Conservation (phyloP, 1,140 invertebrate genomes). For the Brachionus rubens region DNA sequence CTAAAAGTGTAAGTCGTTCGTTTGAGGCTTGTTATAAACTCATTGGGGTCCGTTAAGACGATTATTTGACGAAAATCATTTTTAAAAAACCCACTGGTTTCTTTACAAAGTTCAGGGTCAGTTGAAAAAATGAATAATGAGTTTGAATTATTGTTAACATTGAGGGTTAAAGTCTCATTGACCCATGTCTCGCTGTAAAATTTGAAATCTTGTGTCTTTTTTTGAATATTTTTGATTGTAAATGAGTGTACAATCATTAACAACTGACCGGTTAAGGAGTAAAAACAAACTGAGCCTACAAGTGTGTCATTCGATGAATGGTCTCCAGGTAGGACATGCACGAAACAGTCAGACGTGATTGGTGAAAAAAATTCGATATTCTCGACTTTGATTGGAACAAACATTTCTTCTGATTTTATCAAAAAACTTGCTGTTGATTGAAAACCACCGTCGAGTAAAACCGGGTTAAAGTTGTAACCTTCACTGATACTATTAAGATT, state of each 20-base stretch:
- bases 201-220: background rate
- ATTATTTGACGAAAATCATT: background rate
- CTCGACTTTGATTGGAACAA: background rate
- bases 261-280: background rate
- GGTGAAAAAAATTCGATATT: background rate
- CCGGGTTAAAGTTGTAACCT: background rate
- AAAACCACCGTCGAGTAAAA: background rate
- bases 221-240: background rate
- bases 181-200: background rate
- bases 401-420: background rate
- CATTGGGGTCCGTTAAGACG: too few species aligned
- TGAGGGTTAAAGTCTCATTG: background rate
- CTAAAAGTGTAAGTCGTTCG: too few species aligned
- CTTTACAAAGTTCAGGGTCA: background rate
- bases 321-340: background rate
- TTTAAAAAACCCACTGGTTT: background rate
- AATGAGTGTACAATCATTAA: background rate
- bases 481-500: background rate
- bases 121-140: background rate
- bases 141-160: background rate
- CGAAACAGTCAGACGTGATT: background rate
- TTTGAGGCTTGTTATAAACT: too few species aligned
- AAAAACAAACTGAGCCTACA: background rate
- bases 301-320: background rate
- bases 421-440: background rate